These are phyloP conservation scores for Procambarus clarkii DNA, from an alignment of 1,140 invertebrate genomes.

Conservation along the genomic window DNA sequence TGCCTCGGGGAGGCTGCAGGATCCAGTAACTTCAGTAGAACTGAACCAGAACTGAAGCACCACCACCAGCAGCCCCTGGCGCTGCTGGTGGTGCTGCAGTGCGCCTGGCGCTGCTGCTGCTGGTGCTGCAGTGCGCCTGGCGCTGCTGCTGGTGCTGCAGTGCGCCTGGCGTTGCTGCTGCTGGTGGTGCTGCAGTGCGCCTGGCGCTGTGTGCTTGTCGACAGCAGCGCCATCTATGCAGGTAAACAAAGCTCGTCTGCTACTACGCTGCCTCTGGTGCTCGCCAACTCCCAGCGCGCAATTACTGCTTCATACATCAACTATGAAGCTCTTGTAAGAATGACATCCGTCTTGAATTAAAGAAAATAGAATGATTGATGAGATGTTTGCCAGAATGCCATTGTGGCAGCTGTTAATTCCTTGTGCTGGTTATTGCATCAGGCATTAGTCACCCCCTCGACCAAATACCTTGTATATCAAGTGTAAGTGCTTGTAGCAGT, in stretches of 20 bases:
- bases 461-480: too few relatives aligned
- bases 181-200: too few relatives aligned
- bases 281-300: background rate
- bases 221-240: background rate
- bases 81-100: too few relatives aligned
- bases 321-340: background rate
- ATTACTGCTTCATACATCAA: background rate
- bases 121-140: too few relatives aligned
- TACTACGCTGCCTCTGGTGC: background rate
- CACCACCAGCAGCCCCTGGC: too few relatives aligned
- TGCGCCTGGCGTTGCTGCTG: too few relatives aligned
- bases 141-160: too few relatives aligned
- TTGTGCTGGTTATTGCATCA: background rate
- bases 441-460: background rate
- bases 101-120: too few relatives aligned
- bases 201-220: too few relatives aligned
- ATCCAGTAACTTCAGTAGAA: too few relatives aligned
- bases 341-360: background rate
- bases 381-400: background rate
- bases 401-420: background rate
- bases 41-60: too few relatives aligned
- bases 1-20: too few relatives aligned
- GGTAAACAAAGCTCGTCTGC: slow-evolving; percentile 24
- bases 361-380: background rate
- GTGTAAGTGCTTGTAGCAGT: background rate